A percentile compares a stretch with the other conserved stretches of the same genome.
Conservation (phyloP, 2,888 invertebrate species). For the Ernsta delagoae region DNA sequence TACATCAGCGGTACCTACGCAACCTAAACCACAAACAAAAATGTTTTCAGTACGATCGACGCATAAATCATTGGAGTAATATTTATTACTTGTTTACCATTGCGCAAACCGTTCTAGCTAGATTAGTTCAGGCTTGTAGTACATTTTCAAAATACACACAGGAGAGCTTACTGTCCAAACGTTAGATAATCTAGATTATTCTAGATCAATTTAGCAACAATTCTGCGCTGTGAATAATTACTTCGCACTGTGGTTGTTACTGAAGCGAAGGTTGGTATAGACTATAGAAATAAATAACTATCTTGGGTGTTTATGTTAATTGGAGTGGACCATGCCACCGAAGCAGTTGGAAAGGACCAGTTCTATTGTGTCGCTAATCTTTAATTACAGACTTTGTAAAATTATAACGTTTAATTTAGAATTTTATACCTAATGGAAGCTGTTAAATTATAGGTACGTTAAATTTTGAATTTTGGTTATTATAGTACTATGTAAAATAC, state of each 20-base stretch:
- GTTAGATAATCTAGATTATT: conserved; percentile 36
- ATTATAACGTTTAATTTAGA: too few relatives aligned
- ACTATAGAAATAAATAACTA: conserved; percentile 63
- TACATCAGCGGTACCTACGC: too few relatives aligned
- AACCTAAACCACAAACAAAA: conserved; percentile 16
- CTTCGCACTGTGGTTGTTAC: conserved; percentile 46
- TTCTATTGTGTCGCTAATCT: conserved; percentile 27
- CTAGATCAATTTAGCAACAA: conserved; percentile 59
- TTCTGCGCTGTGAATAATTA: conserved; percentile 65
- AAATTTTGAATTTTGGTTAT: too few relatives aligned
- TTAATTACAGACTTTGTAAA: not conserved
- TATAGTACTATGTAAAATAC: too few relatives aligned
- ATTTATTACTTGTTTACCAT: conserved; percentile 35
- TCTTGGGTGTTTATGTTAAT: conserved; percentile 79
- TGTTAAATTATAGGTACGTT: too few relatives aligned
- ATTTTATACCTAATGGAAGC: too few relatives aligned
- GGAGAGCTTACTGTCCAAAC: conserved; percentile 44
- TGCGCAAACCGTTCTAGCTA: conserved; percentile 27
- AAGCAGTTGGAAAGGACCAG: conserved; percentile 49
- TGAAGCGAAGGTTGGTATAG: conserved; percentile 54
- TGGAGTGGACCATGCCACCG: conserved; percentile 73
- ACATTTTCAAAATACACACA: conserved; percentile 35
- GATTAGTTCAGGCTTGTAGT: conserved; percentile 36
- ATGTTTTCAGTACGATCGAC: conserved; percentile 1
- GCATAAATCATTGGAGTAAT: conserved; percentile 30